Percentiles rank a stretch among this genome's conserved stretches.
These are phyloP conservation scores for Carposina sasakii DNA, from an alignment of 1,140 invertebrate genomes.

Conservation along the genomic window DNA sequence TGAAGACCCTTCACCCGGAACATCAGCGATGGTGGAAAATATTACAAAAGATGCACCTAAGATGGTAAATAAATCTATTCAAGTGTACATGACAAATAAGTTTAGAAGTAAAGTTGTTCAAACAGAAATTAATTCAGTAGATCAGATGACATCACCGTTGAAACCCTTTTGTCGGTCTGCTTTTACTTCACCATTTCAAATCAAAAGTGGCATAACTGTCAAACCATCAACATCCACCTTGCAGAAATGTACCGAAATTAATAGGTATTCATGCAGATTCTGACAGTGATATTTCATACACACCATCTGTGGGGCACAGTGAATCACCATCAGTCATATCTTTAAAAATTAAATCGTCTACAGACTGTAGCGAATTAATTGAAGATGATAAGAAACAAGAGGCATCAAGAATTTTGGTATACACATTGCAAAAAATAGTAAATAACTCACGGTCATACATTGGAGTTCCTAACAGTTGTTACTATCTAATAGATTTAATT, in stretches of 20 bases:
- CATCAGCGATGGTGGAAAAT: background rate
- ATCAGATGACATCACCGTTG: constrained; percentile 19
- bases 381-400: constrained; percentile 22
- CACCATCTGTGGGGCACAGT: constrained; percentile 15
- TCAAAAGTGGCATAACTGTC: constrained; percentile 2
- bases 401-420: constrained; percentile 3
- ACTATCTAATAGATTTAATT: constrained; percentile 19
- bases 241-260: constrained; percentile 9
- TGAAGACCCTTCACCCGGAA: background rate
- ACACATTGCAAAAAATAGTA: constrained; percentile 14
- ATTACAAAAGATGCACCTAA: background rate
- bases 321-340: constrained; percentile 12
- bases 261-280: constrained; percentile 5
- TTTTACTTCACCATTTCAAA: constrained; percentile 24
- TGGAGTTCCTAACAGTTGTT: constrained; percentile 18
- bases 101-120: constrained; percentile 9
- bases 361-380: constrained; percentile 25
- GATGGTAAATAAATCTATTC: constrained; percentile 6
- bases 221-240: constrained; percentile 12
- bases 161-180: constrained; percentile 11
- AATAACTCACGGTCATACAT: constrained; percentile 19
- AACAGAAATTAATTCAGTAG: constrained; percentile 7
- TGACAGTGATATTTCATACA: constrained; percentile 24
- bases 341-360: constrained; percentile 14
- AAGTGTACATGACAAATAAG: constrained; percentile 6